Percentiles rank a stretch among this genome's conserved stretches.
These are phyloP conservation scores for Portunus trituberculatus DNA, from an alignment of 1,140 invertebrate genomes.

Conservation along the genomic window DNA sequence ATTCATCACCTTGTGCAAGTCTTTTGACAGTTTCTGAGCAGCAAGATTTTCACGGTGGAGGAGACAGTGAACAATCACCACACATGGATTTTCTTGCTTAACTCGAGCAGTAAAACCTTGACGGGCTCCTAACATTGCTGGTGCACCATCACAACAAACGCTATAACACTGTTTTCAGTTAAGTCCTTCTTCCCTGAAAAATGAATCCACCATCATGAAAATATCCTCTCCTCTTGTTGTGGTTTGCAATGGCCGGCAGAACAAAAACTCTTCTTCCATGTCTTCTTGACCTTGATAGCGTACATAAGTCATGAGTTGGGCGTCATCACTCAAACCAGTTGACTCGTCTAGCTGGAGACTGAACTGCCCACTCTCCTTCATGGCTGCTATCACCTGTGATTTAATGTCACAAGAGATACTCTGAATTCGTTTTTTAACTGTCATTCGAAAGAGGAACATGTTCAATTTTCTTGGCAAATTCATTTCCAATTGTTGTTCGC, in stretches of 20 bases:
- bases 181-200: constrained; percentile 63
- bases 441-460: constrained; percentile 55
- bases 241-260: constrained; percentile 46
- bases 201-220: constrained; percentile 52
- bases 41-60: constrained; percentile 53
- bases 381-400: constrained; percentile 34
- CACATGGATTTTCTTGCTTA: constrained; percentile 41
- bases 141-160: constrained; percentile 57
- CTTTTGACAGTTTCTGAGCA: constrained; percentile 28
- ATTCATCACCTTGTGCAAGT: constrained; percentile 47
- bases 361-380: constrained; percentile 43
- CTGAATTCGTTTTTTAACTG: constrained; percentile 54
- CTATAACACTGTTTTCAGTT: constrained; percentile 52
- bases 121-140: constrained; percentile 8
- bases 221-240: constrained; percentile 52
- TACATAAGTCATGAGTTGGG: constrained; percentile 50
- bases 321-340: constrained; percentile 54
- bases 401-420: constrained; percentile 39
- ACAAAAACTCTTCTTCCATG: constrained; percentile 31
- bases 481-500: constrained; percentile 10
- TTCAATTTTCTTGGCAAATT: constrained; percentile 55
- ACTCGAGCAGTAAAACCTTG: not conserved
- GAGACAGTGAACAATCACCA: constrained; percentile 51
- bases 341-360: constrained; percentile 50
- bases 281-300: constrained; percentile 55